Conservation (phyloP, 2,888 invertebrate genomes). For the Asteroscopus sphinx region DNA sequence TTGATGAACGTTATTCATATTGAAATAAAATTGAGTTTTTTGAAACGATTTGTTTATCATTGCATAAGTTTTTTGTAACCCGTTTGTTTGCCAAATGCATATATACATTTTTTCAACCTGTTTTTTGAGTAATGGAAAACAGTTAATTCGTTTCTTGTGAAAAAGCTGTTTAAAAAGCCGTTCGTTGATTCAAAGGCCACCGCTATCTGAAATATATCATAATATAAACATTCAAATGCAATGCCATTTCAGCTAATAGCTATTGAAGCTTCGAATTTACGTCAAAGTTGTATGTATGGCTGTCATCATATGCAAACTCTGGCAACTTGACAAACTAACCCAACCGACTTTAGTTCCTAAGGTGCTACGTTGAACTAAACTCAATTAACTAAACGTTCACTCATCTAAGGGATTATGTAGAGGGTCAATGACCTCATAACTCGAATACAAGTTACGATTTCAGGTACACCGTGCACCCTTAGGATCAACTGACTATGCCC, state of each 20-base stretch:
- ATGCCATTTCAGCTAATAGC: conserved; percentile 34
- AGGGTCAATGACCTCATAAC: conserved; percentile 28
- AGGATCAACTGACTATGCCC: conserved; percentile 40
- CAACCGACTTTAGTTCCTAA: conserved; percentile 24
- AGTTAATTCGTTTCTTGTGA: too few species aligned
- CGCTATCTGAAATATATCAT: too few species aligned
- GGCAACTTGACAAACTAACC: conserved; percentile 17
- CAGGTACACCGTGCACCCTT: conserved; percentile 24
- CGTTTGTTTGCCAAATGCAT: too few species aligned
- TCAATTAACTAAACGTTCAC: conserved; percentile 45
- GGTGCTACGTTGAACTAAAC: conserved; percentile 36
- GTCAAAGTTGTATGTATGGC: conserved; percentile 25
- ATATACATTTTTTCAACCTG: too few species aligned
- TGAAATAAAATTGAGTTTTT: too few species aligned
- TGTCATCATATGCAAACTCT: conserved; percentile 26
- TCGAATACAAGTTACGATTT: conserved; percentile 22
- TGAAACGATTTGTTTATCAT: too few species aligned
- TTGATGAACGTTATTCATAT: too few species aligned
- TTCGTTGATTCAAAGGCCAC: too few species aligned
- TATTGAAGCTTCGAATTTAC: conserved; percentile 26
- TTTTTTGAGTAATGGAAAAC: too few species aligned
- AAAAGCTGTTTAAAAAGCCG: too few species aligned
- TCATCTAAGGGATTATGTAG: conserved; percentile 23
- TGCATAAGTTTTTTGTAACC: too few species aligned
- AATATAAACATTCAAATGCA: conserved; percentile 8